phyloP scores from a whole-genome alignment of 2,888 invertebrate species.

The Subacronicta megacephala region DNA sequence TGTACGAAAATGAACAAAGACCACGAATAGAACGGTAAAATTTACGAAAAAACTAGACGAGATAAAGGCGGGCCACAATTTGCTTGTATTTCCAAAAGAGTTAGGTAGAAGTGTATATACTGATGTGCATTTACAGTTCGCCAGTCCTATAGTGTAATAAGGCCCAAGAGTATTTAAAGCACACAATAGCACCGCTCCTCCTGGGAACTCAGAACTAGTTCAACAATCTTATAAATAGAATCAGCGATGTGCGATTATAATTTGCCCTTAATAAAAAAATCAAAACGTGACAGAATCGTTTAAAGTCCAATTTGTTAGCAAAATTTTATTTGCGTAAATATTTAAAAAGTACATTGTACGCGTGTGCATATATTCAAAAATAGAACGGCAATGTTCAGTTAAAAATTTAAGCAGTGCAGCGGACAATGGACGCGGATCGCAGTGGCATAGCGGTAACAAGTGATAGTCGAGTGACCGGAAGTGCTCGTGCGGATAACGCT shows the following conservation, averaged over 20 bases:
- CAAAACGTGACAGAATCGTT: no score
- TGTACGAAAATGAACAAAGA: slow-evolving; percentile 36
- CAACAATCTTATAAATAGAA: no score
- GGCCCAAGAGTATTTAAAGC: no score
- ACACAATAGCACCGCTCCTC: no score
- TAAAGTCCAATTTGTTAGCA: slow-evolving; percentile 7
- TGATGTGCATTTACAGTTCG: no score
- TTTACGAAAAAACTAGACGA: slow-evolving; percentile 29
- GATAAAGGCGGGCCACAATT: neutral
- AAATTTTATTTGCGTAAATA: slow-evolving; percentile 27
- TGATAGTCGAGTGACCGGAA: slow-evolving; percentile 67
- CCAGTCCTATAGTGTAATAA: no score
- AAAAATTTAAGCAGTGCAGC: slow-evolving; percentile 42
- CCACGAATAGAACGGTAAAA: slow-evolving; percentile 19
- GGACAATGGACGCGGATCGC: slow-evolving; percentile 44
- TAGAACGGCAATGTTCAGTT: slow-evolving; percentile 21
- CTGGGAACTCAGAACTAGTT: no score
- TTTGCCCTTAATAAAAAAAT: no score
- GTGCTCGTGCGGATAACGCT: slow-evolving; percentile 78
- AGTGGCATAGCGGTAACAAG: slow-evolving; percentile 49
- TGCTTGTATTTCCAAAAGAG: slow-evolving; percentile 16
- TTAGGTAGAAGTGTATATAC: no score
- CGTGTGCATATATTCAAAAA: slow-evolving; percentile 16
- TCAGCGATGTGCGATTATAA: no score
- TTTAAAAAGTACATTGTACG: slow-evolving; percentile 8